phyloP scores from a whole-genome alignment of 2,797 vertebrate genomes.

The Galagoides demidoff region DNA sequence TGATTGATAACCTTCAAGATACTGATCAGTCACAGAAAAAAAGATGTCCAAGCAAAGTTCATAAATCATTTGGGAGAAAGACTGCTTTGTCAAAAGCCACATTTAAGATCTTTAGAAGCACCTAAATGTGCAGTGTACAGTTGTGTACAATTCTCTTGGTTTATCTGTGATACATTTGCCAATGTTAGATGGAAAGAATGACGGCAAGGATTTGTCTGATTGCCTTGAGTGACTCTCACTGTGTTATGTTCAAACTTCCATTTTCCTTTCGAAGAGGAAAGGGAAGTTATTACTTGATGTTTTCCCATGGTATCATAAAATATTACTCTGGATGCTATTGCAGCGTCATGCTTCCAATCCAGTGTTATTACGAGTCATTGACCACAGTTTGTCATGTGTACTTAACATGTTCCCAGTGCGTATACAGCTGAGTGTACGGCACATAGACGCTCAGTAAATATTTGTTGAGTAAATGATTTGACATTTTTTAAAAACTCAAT shows the following conservation, averaged over 20 bases:
- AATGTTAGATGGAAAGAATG: neutral
- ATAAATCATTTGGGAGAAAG: neutral
- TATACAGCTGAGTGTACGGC: neutral
- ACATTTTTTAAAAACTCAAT: slow-evolving; percentile 72
- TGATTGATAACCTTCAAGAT: neutral
- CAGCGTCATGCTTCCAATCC: neutral
- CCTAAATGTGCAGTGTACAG: neutral
- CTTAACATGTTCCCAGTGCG: slow-evolving; percentile 23
- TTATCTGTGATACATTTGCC: neutral
- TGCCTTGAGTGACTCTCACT: neutral
- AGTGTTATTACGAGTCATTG: slow-evolving; percentile 41
- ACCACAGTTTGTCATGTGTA: slow-evolving; percentile 47
- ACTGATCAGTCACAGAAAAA: neutral
- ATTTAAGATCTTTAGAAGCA: slow-evolving; percentile 17
- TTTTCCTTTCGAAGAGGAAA: slow-evolving; percentile 48
- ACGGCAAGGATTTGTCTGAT: neutral
- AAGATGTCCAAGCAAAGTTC: neutral
- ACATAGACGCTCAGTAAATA: slow-evolving; percentile 59
- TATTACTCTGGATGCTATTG: neutral
- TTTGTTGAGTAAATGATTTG: slow-evolving; percentile 69
- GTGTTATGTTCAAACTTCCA: neutral
- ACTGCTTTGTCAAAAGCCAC: neutral
- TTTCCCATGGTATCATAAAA: neutral
- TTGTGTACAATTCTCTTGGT: neutral
- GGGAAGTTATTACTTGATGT: neutral